Evolutionary conservation across 2,113 vertebrate species (phyloP), one percentile per base, ranked within the genome.

Genomic region (Cavia porcellus): DNA sequence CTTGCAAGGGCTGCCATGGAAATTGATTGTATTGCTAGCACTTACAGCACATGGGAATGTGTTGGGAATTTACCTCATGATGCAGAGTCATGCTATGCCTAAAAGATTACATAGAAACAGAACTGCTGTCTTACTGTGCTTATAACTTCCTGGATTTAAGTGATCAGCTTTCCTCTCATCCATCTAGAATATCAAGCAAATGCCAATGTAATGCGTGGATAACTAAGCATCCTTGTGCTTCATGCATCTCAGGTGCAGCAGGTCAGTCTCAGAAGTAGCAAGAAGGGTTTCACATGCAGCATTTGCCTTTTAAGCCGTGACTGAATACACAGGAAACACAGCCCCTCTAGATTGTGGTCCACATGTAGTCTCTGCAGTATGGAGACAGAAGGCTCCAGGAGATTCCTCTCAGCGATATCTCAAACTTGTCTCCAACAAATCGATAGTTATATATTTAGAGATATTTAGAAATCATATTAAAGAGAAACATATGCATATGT

Each of bases 381-480:
- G 47, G 24, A n/a, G 12, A 75, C 1, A 3, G 15, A 66, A 90
- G 5, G 12, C 22, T 32, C 77, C 66, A 79, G 32, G 47, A 95
- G 45, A 90, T 35, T 19, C n/a, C 55, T 47, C 52, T 47, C 52
- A 75, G 72, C 55, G 15, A 62, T 30, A 77, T 86, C 72, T 87
- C 74, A 86, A 24, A 72, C 68, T 22, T 24, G 3, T 79, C 79
- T 77, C 35, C 75, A 83, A 28, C 4, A 47, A 90, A 59, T 47
- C 64, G 62, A 45, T 35, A 62, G 9, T 75, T 88, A 81, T 86
- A 42, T 32, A 57, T 68, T 61, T 64, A 74, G 38, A 94, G 20
- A 77, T 24, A 85, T 64, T 66, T 52, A 81, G 32, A 3, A 61
- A 80, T 92, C 24, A 92, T 92, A 59, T 14, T 87, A 32, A 32